A percentile compares a stretch with the other conserved stretches of the same genome.
Conservation (phyloP, 64 coral and sea anemone species). For the Porites australiensis region DNA sequence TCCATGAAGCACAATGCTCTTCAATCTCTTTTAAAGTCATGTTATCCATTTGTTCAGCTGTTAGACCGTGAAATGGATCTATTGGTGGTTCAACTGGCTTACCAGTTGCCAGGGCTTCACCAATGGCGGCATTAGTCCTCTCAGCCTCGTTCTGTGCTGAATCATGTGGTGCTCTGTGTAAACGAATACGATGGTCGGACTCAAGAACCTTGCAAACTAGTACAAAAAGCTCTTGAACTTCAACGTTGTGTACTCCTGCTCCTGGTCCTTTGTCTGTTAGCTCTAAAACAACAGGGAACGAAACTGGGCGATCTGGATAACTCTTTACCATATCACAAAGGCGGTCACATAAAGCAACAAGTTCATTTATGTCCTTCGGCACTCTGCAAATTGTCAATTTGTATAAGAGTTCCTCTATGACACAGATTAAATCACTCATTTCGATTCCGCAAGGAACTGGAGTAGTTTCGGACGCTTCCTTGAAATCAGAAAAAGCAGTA, state of each 20-base stretch:
- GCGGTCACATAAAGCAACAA: constrained; percentile 36
- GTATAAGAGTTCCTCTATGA: constrained; percentile 38
- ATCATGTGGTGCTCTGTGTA: constrained; percentile 65
- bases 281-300: constrained; percentile 26
- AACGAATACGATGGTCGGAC: constrained; percentile 51
- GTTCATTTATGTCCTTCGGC: constrained; percentile 48
- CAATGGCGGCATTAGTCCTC: constrained; percentile 59
- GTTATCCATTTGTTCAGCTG: constrained; percentile 36
- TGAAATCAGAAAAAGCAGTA: constrained; percentile 45
- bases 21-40: constrained; percentile 65
- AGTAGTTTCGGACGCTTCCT: constrained; percentile 42
- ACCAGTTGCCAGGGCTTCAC: constrained; percentile 35
- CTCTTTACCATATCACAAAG: constrained; percentile 38
- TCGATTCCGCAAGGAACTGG: constrained; percentile 36
- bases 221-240: constrained; percentile 64
- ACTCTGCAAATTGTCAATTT: constrained; percentile 43
- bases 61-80: constrained; percentile 62
- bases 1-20: constrained; percentile 63
- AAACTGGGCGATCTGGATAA: constrained; percentile 31
- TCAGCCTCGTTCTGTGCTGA: constrained; percentile 54
- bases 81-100: constrained; percentile 32
- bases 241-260: constrained; percentile 50
- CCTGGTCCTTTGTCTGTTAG: constrained; percentile 51
- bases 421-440: constrained; percentile 55
- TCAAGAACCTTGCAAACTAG: constrained; percentile 66